Evolutionary conservation across 2,888 invertebrate genomes (phyloP), one percentile per base, ranked within the genome.

Genomic region (Hecatera dysodea): DNA sequence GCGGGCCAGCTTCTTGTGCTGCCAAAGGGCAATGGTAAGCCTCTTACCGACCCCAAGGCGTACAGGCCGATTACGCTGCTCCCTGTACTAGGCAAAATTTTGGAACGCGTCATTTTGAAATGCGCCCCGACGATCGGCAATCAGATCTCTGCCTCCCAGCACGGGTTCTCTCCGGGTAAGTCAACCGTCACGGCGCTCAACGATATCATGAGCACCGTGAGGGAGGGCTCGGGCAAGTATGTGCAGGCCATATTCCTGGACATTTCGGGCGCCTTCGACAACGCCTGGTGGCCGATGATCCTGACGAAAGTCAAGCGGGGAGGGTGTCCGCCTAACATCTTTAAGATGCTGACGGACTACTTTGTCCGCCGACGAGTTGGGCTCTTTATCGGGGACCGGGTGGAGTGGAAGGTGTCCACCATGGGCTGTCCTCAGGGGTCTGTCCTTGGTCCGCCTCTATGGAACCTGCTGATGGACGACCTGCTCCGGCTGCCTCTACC

Each of bases 241-340:
- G 82, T 86, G 0, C 84, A 82, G 52, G 79, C 74, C 0, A 70
- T 88, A 0, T 79, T 87, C 15, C 22, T 88, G 15, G 87, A 90
- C 78, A 88, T 88, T 7, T 77, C 85, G 0, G 87, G 86, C 0
- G 87, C 87, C 36, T 36, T 36, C 36, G 33, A 33, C 33, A 33
- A 33, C 8, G 33, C 1, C 2, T 88, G 88, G 87, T 89, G 90
- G 89, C 88, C 88, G 8, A 87, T 87, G 86, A 80, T 90, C 12
- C 36, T 90, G 29, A 44, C 77, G 0, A 86, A 84, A 69, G 85
- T 76, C 4, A 87, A 85, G 67, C 53, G 60, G 3, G 59, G 77
- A 1, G 82, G 85, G 0, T 79, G 78, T 36, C 84, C 86, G 36
- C 75, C 75, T 0, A 84, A 89, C 74, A 71, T 90, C n/a, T 87